Evolutionary conservation across 1,140 invertebrate genomes (phyloP).

Genomic region (Teleogryllus occipitalis): DNA sequence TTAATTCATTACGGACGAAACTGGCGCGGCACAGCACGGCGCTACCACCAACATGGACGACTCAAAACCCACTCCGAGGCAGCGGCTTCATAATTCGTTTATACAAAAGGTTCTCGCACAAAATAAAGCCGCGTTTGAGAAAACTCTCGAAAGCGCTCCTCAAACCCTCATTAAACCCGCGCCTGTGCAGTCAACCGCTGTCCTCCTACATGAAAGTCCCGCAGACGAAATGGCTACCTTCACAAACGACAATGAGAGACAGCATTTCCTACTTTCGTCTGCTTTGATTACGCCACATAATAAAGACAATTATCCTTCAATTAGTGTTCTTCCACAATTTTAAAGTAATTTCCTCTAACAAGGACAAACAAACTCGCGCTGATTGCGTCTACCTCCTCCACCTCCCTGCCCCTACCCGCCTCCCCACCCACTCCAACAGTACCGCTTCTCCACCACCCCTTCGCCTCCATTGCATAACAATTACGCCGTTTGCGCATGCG

Average conservation of each 20-base stretch:
- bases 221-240: neutral
- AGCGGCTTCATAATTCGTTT: neutral
- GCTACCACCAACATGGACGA: neutral
- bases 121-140: neutral
- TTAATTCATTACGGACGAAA: neutral
- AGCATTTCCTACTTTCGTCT: neutral
- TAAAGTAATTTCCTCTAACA: slow-evolving; percentile 5
- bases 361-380: slow-evolving; percentile 3
- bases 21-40: neutral
- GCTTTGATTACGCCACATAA: slow-evolving; percentile 1
- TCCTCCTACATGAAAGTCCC: neutral
- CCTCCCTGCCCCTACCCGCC: too few relatives aligned
- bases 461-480: too few relatives aligned
- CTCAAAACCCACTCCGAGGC: neutral
- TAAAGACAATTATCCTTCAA: slow-evolving; percentile 5
- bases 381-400: neutral
- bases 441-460: too few relatives aligned
- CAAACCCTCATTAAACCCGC: neutral
- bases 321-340: neutral
- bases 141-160: neutral
- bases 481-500: too few relatives aligned
- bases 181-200: neutral
- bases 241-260: neutral
- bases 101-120: neutral
- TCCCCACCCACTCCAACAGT: too few relatives aligned